Evolutionary conservation across 1,140 invertebrate genomes (phyloP).

Genomic region (Nasonia vitripennis): DNA sequence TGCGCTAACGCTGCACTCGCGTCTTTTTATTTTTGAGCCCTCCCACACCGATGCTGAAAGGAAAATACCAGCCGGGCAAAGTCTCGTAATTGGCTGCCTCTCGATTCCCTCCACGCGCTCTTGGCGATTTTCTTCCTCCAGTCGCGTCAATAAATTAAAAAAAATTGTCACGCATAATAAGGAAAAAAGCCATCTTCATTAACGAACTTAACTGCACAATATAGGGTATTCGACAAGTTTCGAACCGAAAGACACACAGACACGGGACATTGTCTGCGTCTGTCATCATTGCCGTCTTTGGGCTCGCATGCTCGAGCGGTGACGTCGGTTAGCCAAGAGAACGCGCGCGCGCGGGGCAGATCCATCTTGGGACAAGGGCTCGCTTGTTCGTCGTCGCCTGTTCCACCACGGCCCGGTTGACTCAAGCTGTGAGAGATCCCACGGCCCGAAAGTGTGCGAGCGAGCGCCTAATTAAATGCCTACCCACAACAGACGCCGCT

Average conservation of each 20-base stretch:
- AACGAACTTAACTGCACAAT: too few species aligned
- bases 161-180: not conserved
- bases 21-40: not conserved
- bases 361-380: conserved; percentile 48
- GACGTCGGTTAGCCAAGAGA: conserved; percentile 46
- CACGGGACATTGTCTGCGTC: not conserved
- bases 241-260: not conserved
- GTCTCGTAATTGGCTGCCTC: conserved; percentile 25
- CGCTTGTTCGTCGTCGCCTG: conserved; percentile 22
- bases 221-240: not conserved
- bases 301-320: conserved; percentile 44
- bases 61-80: conserved; percentile 33
- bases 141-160: not conserved
- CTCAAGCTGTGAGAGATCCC: conserved; percentile 57
- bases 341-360: conserved; percentile 20
- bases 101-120: conserved; percentile 24
- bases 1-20: not conserved
- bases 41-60: conserved; percentile 9
- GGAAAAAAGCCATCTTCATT: too few species aligned
- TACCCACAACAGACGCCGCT: conserved; percentile 55
- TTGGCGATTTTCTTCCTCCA: conserved; percentile 57
- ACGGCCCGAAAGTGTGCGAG: conserved; percentile 47
- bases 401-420: conserved; percentile 50
- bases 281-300: conserved; percentile 19
- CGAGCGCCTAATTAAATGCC: conserved; percentile 59